Conservation (phyloP, 1,140 invertebrate genomes). For the Schlechtendalia chinensis region DNA sequence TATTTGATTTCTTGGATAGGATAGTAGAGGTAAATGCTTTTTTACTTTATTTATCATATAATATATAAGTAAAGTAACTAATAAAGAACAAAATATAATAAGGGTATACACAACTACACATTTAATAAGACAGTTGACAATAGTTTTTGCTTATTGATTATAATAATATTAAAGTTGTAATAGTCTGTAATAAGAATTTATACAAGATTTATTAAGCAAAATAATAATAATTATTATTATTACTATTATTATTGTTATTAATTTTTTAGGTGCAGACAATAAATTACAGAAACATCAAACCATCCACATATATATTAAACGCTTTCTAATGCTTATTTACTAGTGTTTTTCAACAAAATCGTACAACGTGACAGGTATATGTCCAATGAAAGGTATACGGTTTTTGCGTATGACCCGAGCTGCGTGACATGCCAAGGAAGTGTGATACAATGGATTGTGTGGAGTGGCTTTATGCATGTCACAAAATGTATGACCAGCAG, state of each 20-base stretch:
- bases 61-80: neutral
- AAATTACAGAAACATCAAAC: constrained; percentile 49
- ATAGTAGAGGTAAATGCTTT: neutral
- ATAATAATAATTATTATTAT: too few species aligned
- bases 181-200: constrained; percentile 26
- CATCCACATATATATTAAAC: constrained; percentile 19
- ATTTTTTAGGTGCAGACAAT: constrained; percentile 32
- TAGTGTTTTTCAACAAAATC: constrained; percentile 49
- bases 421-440: constrained; percentile 76
- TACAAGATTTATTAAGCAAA: constrained; percentile 38
- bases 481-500: constrained; percentile 73
- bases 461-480: constrained; percentile 61
- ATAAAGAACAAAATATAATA: neutral
- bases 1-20: neutral
- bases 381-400: constrained; percentile 52
- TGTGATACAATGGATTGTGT: constrained; percentile 56
- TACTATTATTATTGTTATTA: too few species aligned
- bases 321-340: constrained; percentile 18
- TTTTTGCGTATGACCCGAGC: constrained; percentile 71
- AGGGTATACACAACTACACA: constrained; percentile 7
- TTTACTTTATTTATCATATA: constrained; percentile 26
- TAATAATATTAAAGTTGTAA: constrained; percentile 7
- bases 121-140: neutral
- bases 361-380: constrained; percentile 36
- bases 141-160: constrained; percentile 4